Evolutionary conservation across 2,888 invertebrate genomes (phyloP), one percentile per base, ranked within the genome.

Genomic region (Panopea generosa): DNA sequence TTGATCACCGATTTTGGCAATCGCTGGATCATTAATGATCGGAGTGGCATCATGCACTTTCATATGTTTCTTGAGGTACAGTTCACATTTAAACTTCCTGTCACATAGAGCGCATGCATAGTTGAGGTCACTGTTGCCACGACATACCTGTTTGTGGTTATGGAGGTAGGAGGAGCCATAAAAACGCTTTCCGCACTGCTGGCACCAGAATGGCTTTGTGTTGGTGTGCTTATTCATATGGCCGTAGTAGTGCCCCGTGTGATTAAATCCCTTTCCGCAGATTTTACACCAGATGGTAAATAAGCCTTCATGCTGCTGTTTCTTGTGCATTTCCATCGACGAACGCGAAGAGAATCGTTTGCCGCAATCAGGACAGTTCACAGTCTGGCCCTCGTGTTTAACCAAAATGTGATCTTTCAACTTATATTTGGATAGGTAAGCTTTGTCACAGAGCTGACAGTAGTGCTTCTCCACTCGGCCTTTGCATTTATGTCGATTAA

Each of bases 191-290:
- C 79, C 79, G 55, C 79, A 79, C 47, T 79, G 71, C 69, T 79
- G 79, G 33, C 79, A 79, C 79, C 79, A 79, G 53, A 79, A 79
- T 26, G 79, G 79, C 52, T 79, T 79, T 4, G 79, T 79, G 22
- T 79, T 79, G 16, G 79, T 79, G 45, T 79, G 79, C 55, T 79
- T 79, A 76, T 79, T 79, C 79, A 79, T 79, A 52, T 79, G 79
- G 29, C 79, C 79, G 27, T 79, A 79, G 69, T 79, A 79, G 49
- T 79, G 79, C 29, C 79, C 79, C 0, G 79, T 79, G 43, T 79
- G 79, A 53, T 79, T 79, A 40, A 79, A 79, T 7, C 79, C 79
- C 40, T 79, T 79, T 1, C 72, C 72, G 57, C 79, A 79, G 16
- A 79, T 50, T 38, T 79, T 79, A 50, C 79, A 79, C 69, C 75